phyloP scores from a whole-genome alignment of 53 echinoderm and acorn worm genomes.

The Zoroaster sp. region DNA sequence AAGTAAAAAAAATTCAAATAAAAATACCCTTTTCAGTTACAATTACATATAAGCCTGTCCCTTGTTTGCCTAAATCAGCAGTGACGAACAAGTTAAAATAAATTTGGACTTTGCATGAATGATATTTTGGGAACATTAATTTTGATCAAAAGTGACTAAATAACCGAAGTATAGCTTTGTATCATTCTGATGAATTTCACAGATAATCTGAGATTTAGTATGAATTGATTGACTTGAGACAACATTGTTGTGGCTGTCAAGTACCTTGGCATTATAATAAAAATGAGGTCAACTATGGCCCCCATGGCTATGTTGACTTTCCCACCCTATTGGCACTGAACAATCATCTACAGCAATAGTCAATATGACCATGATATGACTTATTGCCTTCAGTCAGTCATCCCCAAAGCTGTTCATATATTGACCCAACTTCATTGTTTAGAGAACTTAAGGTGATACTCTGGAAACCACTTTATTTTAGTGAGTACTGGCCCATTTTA shows the following conservation, averaged over 20 bases:
- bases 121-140: too few species aligned
- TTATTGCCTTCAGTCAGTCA: background rate
- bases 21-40: too few species aligned
- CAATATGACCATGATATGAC: background rate
- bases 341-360: background rate
- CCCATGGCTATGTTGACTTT: background rate
- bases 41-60: too few species aligned
- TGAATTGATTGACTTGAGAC: background rate
- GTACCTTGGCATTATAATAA: background rate
- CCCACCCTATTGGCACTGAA: background rate
- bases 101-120: too few species aligned
- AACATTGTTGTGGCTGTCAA: background rate
- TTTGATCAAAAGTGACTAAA: too few species aligned
- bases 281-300: background rate
- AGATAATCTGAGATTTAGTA: background rate
- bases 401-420: background rate
- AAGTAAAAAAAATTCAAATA: too few species aligned
- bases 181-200: background rate
- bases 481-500: background rate
- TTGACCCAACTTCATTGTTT: slow-evolving; percentile 8
- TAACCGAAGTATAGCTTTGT: too few species aligned
- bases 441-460: background rate
- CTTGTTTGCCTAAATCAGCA: too few species aligned
- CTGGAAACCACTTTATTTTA: background rate
- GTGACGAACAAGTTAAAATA: too few species aligned